phyloP scores from a whole-genome alignment of 2,888 invertebrate species.

The Drosophila testacea region DNA sequence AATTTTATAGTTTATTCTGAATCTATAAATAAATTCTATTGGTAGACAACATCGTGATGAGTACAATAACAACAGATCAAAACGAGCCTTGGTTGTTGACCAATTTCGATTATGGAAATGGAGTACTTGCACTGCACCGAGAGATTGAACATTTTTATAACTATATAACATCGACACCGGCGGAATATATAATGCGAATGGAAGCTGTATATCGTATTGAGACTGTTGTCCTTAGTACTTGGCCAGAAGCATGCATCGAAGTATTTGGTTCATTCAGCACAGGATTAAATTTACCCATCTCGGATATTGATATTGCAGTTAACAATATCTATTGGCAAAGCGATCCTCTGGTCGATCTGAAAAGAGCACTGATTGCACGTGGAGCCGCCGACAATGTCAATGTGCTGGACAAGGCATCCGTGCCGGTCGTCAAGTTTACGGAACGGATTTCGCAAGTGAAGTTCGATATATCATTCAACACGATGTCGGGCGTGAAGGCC shows the following conservation, averaged over 20 bases:
- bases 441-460: slow-evolving; percentile 60
- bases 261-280: slow-evolving; percentile 67
- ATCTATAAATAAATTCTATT: not conserved
- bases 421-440: slow-evolving; percentile 70
- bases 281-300: slow-evolving; percentile 58
- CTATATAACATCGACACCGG: slow-evolving; percentile 55
- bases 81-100: slow-evolving; percentile 49
- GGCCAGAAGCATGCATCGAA: slow-evolving; percentile 58
- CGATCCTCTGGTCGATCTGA: slow-evolving; percentile 44
- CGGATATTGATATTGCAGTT: slow-evolving; percentile 65
- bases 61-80: slow-evolving; percentile 15
- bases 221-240: slow-evolving; percentile 41
- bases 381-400: slow-evolving; percentile 45
- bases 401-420: slow-evolving; percentile 64
- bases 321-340: slow-evolving; percentile 30
- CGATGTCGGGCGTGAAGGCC: slow-evolving; percentile 58
- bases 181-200: slow-evolving; percentile 51
- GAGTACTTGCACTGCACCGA: slow-evolving; percentile 49
- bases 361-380: slow-evolving; percentile 38
- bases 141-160: slow-evolving; percentile 69
- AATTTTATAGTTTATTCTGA: not conserved
- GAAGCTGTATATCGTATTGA: slow-evolving; percentile 57
- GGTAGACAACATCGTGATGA: slow-evolving; percentile 46
- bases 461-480: slow-evolving; percentile 68
- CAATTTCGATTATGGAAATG: slow-evolving; percentile 55